Evolutionary conservation across 2,888 invertebrate species (phyloP).

Genomic region (Ophioninae sp.): DNA sequence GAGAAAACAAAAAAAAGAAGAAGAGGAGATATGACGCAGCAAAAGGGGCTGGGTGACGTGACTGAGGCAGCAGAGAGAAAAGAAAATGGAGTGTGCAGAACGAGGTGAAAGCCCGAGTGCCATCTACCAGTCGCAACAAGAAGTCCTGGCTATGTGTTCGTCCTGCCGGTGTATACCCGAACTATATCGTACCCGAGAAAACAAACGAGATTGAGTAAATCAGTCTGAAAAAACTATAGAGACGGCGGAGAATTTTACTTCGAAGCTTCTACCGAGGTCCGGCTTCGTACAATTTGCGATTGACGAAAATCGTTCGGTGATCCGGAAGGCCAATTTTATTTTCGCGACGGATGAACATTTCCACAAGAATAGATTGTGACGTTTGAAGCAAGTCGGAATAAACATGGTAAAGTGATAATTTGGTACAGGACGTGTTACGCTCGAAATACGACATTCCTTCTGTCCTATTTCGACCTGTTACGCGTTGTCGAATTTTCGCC

Average conservation of each 20-base stretch:
- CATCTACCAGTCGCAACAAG: constrained; percentile 45
- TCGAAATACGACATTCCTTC: neutral
- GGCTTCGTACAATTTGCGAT: neutral
- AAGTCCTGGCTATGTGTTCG: constrained; percentile 32
- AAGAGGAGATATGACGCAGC: constrained; percentile 38
- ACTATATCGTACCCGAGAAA: constrained; percentile 21
- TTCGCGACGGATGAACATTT: neutral
- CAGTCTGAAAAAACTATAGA: constrained; percentile 32
- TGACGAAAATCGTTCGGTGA: neutral
- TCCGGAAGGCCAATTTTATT: neutral
- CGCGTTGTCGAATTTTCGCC: too few species aligned
- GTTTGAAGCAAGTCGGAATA: too few species aligned
- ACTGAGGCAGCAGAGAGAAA: constrained; percentile 44
- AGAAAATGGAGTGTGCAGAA: constrained; percentile 52
- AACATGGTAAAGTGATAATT: neutral
- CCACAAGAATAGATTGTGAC: neutral
- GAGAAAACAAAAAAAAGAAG: constrained; percentile 39
- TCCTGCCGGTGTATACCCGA: constrained; percentile 16
- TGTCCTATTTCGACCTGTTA: too few species aligned
- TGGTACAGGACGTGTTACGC: neutral
- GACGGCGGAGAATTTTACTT: neutral
- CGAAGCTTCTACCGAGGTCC: neutral
- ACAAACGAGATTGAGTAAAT: constrained; percentile 48
- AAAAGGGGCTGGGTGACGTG: constrained; percentile 13
- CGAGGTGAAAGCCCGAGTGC: constrained; percentile 45